These are phyloP conservation scores for Nomada fabriciana DNA, from an alignment of 2,888 invertebrate species.

Conservation along the genomic window DNA sequence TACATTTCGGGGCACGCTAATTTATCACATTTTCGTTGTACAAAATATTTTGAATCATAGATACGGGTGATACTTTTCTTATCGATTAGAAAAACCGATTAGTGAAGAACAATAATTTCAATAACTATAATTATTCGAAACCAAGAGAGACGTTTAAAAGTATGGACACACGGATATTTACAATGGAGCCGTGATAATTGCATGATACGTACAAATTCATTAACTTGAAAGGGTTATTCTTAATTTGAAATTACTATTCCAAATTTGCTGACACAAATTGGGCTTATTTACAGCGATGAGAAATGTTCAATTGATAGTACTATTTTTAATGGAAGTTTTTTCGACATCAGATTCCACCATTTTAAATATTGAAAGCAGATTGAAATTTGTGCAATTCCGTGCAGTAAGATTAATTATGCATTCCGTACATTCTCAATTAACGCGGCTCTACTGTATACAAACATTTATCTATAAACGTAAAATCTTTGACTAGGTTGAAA, in stretches of 20 bases:
- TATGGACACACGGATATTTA: not conserved
- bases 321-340: not conserved
- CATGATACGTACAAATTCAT: not conserved
- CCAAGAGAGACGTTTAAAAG: too few relatives aligned
- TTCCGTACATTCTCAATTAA: conserved; percentile 2
- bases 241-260: not conserved
- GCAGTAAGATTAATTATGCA: too few relatives aligned
- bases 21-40: not conserved
- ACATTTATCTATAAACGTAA: not conserved
- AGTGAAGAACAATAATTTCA: not conserved
- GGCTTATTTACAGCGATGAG: not conserved
- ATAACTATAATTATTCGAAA: too few relatives aligned
- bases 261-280: too few relatives aligned
- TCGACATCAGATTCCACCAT: too few relatives aligned
- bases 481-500: not conserved
- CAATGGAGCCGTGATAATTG: conserved; percentile 15
- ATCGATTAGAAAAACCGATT: not conserved
- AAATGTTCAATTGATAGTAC: not conserved
- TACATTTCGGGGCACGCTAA: not conserved
- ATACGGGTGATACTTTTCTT: not conserved
- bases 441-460: conserved; percentile 3
- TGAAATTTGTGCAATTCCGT: too few relatives aligned
- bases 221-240: not conserved
- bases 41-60: not conserved
- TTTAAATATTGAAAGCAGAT: too few relatives aligned